Percentiles rank a stretch among this genome's conserved stretches.
phyloP scores from a whole-genome alignment of 2,888 invertebrate genomes.

The Hypena proboscidalis region DNA sequence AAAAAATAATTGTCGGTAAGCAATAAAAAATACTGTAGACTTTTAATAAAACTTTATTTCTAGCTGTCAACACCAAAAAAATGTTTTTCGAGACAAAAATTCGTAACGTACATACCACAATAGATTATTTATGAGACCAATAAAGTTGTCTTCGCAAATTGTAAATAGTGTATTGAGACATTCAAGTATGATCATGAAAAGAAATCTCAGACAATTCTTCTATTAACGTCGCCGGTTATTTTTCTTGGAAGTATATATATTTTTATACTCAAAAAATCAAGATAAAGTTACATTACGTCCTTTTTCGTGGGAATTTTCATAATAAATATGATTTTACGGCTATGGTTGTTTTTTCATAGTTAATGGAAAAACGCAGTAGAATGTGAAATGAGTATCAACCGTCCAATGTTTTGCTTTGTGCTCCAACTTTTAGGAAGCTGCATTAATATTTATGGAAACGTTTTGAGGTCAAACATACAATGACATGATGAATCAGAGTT shows the following conservation, averaged over 20 bases:
- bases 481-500: no score
- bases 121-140: slow-evolving; percentile 15
- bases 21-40: no score
- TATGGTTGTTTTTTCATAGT: no score
- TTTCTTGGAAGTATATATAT: slow-evolving; percentile 4
- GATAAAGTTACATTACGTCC: no score
- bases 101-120: slow-evolving; percentile 20
- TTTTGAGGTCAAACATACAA: background rate
- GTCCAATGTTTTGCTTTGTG: slow-evolving; percentile 9
- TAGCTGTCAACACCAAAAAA: background rate
- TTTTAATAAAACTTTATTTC: background rate
- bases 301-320: no score
- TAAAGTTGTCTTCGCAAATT: slow-evolving; percentile 24
- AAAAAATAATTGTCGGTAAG: no score
- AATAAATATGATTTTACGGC: background rate
- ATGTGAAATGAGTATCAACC: slow-evolving; percentile 21
- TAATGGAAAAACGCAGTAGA: slow-evolving; percentile 24
- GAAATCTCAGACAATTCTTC: slow-evolving; percentile 6
- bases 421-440: slow-evolving; percentile 20
- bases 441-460: slow-evolving; percentile 14
- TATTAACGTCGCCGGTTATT: slow-evolving; percentile 13
- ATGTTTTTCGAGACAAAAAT: slow-evolving; percentile 21
- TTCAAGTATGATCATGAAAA: slow-evolving; percentile 13
- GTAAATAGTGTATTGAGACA: slow-evolving; percentile 22
- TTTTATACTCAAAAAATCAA: slow-evolving; percentile 14